These are phyloP conservation scores for Benthosema pterotum DNA, from an alignment of 2,797 vertebrate species.

Conservation along the genomic window DNA sequence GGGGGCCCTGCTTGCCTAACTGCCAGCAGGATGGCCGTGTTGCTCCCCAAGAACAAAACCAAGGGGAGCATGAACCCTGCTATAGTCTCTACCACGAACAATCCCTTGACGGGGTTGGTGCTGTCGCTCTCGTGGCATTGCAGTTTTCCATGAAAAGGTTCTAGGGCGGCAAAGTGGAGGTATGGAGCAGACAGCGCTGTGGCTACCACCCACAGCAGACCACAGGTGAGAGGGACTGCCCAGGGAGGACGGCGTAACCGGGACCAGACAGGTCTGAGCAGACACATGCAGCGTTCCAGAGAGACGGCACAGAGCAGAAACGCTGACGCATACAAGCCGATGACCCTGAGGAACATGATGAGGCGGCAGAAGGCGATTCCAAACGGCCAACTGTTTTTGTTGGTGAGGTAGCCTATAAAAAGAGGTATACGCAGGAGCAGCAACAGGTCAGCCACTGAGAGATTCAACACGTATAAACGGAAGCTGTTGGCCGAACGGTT, in stretches of 20 bases:
- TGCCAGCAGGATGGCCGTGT: constrained; percentile 73
- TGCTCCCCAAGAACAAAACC: constrained; percentile 78
- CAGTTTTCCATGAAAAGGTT: rapidly evolving
- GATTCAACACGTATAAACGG: constrained; percentile 80
- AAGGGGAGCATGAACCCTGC: constrained; percentile 79
- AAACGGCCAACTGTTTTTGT: constrained; percentile 75
- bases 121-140: constrained; percentile 53
- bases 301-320: constrained; percentile 82
- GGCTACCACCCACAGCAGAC: constrained; percentile 73
- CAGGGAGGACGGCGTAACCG: constrained; percentile 72
- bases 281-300: constrained; percentile 81
- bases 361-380: constrained; percentile 60
- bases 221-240: constrained; percentile 77
- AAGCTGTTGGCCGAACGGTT: constrained; percentile 77
- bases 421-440: constrained; percentile 76
- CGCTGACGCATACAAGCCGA: constrained; percentile 78
- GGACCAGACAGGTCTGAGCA: constrained; percentile 81
- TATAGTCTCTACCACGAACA: constrained; percentile 73
- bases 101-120: background rate
- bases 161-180: constrained; percentile 45
- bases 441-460: constrained; percentile 80
- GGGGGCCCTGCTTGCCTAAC: constrained; percentile 39
- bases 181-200: constrained; percentile 70
- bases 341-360: constrained; percentile 73
- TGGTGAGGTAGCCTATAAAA: constrained; percentile 72